phyloP scores from a whole-genome alignment of 2,888 invertebrate species.

The Pollenia angustigena region DNA sequence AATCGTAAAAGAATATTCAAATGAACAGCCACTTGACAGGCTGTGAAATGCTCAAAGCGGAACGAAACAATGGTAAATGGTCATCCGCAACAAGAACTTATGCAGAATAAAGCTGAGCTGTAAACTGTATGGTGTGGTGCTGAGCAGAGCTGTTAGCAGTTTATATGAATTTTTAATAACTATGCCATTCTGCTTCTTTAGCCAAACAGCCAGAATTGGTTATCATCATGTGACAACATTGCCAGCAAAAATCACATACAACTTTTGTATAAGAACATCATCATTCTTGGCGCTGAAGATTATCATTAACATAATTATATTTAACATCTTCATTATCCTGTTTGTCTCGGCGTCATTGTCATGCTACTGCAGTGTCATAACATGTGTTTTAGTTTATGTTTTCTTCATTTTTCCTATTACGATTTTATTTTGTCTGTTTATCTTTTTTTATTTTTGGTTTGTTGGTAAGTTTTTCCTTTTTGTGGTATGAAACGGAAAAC shows the following conservation, averaged over 20 bases:
- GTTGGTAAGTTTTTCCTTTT: slow-evolving; percentile 12
- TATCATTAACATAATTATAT: slow-evolving; percentile 19
- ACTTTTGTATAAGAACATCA: slow-evolving; percentile 20
- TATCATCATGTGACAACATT: slow-evolving; percentile 66
- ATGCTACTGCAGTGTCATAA: slow-evolving; percentile 55
- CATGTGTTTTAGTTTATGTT: slow-evolving; percentile 59
- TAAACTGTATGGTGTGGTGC: slow-evolving; percentile 37
- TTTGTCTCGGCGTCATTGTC: slow-evolving; percentile 31
- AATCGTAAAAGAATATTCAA: slow-evolving; percentile 36
- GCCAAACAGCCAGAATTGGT: slow-evolving; percentile 29
- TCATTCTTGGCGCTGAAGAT: neutral
- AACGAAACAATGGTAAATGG: slow-evolving; percentile 82
- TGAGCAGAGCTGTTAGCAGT: slow-evolving; percentile 53
- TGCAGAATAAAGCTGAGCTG: slow-evolving; percentile 44
- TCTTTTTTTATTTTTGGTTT: slow-evolving; percentile 1
- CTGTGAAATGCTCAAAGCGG: slow-evolving; percentile 65
- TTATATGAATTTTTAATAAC: slow-evolving; percentile 62
- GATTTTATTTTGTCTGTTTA: neutral
- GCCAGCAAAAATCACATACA: slow-evolving; percentile 28
- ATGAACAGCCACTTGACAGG: slow-evolving; percentile 30
- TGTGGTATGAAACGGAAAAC: slow-evolving; percentile 51
- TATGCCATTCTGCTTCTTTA: slow-evolving; percentile 50
- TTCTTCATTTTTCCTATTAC: neutral
- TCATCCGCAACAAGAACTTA: slow-evolving; percentile 80
- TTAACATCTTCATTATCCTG: slow-evolving; percentile 35